These are phyloP conservation scores for Limosa lapponica DNA, from an alignment of 2,797 vertebrate genomes.

Conservation along the genomic window DNA sequence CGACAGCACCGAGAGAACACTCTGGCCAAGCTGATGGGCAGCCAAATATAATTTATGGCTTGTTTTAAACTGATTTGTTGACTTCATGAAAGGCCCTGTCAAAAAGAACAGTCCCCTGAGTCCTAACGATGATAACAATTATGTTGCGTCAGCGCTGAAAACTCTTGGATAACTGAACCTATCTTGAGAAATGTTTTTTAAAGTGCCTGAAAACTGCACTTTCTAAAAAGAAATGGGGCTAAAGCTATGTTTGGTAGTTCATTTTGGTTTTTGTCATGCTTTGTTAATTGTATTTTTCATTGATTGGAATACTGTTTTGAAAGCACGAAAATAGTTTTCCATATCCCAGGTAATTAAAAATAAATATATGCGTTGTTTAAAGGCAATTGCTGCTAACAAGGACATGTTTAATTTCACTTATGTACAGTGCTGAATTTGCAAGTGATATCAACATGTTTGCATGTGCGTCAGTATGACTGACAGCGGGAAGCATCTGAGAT, in stretches of 20 bases:
- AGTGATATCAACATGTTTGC: background rate
- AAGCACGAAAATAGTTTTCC: background rate
- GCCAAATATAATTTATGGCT: conserved; percentile 52
- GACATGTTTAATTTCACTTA: background rate
- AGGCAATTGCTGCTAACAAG: background rate
- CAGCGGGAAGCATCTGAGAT: background rate
- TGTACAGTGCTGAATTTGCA: background rate
- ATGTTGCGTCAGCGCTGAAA: background rate
- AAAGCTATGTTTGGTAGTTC: background rate
- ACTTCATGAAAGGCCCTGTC: conserved; percentile 59
- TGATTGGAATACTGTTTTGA: background rate
- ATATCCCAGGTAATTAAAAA: background rate
- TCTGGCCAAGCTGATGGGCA: background rate
- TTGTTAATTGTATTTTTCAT: background rate
- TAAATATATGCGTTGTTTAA: background rate
- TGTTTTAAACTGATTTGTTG: conserved; percentile 51
- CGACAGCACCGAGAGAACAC: background rate
- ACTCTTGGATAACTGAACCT: conserved; percentile 1
- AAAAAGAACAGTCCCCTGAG: conserved; percentile 43
- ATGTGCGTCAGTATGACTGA: background rate
- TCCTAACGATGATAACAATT: conserved; percentile 15
- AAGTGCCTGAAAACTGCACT: background rate
- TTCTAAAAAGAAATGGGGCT: background rate
- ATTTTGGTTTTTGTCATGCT: background rate
- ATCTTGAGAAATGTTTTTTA: background rate